Base-by-base conservation (phyloP, 1,140 invertebrate species). In the Argopecten irradians region DNA sequence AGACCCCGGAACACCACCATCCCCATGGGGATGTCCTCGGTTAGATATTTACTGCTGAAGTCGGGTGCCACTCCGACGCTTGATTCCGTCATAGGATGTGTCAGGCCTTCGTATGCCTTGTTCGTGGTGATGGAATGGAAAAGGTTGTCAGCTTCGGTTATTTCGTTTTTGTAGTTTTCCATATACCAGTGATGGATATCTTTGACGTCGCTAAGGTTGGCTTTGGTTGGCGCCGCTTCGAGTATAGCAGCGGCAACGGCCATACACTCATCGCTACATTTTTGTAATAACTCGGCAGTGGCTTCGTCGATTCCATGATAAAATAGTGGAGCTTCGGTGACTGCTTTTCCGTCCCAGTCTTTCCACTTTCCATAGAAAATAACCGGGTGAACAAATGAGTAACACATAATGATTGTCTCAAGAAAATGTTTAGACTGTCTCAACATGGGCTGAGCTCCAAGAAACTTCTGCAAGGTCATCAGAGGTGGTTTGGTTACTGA, bases 331-430 rank as follows among this genome's bases (percentile, higher is more conserved):
- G 88, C 89, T 36, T 91, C 84, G 0, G 85, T n/a, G 3, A 94
- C n/a, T 1, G 92, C 88, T 86, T 94, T 92, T 16, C 92, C 91
- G 88, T 94, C 90, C 94, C 94, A 94, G 84, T 93, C 91, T 32
- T 90, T 91, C 93, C 93, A 94, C 13, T 90, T 90, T 5, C 91
- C 91, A 36, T 93, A 92, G 39, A 94, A 89, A n/a, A 94, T 92
- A 0, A 91, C 91, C 16, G 93, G 92, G 83, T 92, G 90, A 33
- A 94, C 41, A 84, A 91, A 93, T n/a, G 91, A 89, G 35, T 93
- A 91, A 14, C 92, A 89, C 87, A 91, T 91, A 0, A 94, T 88
- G 43, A 87, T 85, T 28, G 92, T 86, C 84, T 93, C 93, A 14
- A 93, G 41, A 88, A 92, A 93, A 89, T 92, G 90, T 83, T 87